Evolutionary conservation across 2,888 invertebrate species (phyloP).

Genomic region (Smittia aterrima): DNA sequence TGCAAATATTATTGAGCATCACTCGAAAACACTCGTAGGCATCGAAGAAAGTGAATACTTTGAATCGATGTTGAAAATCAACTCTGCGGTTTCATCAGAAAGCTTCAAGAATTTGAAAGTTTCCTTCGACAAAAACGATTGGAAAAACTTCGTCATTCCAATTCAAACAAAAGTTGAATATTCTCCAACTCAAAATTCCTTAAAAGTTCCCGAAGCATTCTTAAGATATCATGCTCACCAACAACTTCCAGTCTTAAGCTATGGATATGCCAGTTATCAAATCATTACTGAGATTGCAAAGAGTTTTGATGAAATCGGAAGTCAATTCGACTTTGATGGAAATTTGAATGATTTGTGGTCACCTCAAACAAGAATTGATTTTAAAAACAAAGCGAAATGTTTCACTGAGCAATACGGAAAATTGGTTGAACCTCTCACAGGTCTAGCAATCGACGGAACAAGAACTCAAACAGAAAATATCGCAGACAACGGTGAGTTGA

Average conservation of each 20-base stretch:
- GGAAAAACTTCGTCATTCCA: constrained; percentile 74
- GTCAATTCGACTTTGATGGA: constrained; percentile 82
- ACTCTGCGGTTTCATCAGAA: constrained; percentile 68
- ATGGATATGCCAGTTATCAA: constrained; percentile 78
- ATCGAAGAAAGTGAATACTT: constrained; percentile 8
- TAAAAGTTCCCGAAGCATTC: too few relatives aligned
- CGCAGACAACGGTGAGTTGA: constrained; percentile 45
- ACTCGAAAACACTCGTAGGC: constrained; percentile 53
- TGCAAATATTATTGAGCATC: constrained; percentile 58
- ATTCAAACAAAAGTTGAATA: too few relatives aligned
- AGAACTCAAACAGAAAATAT: constrained; percentile 42
- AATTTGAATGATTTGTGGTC: constrained; percentile 88
- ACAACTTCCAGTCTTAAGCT: constrained; percentile 81
- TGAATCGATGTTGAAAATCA: constrained; percentile 51
- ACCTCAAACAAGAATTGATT: constrained; percentile 70
- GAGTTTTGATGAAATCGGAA: constrained; percentile 56
- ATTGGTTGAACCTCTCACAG: constrained; percentile 72
- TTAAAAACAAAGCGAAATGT: constrained; percentile 75
- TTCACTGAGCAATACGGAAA: constrained; percentile 86
- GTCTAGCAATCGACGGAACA: constrained; percentile 57
- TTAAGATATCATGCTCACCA: too few relatives aligned
- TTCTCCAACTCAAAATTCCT: too few relatives aligned
- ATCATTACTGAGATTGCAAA: constrained; percentile 84
- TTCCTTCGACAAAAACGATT: constrained; percentile 72
- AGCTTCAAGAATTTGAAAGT: constrained; percentile 65